A percentile compares a stretch with the other conserved stretches of the same genome.
Conservation (phyloP, 2,888 invertebrate species). For the Cheilosia impressa region DNA sequence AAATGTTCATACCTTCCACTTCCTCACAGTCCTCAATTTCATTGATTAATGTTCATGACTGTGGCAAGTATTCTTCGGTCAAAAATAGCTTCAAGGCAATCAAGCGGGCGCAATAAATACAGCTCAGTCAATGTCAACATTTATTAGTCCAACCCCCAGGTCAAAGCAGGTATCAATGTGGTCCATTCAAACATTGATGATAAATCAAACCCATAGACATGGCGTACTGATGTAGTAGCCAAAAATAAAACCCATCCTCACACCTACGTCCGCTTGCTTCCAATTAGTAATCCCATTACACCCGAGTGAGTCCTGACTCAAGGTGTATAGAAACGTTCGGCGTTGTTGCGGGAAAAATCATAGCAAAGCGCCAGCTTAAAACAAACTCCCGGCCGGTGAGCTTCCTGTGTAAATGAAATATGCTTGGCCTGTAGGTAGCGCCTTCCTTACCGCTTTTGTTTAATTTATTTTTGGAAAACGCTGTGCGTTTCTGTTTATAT, state of each 20-base stretch:
- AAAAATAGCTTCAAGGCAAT: too few species aligned
- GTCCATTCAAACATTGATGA: too few species aligned
- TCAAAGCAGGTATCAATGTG: slow-evolving; percentile 2
- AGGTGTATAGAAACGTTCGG: slow-evolving; percentile 6
- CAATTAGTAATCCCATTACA: slow-evolving; percentile 45
- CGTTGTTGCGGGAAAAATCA: background rate
- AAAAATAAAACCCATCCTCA: background rate
- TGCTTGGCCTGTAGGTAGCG: background rate
- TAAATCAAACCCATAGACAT: too few species aligned
- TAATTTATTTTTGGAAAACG: slow-evolving; percentile 38
- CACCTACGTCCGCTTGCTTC: background rate
- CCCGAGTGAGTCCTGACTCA: slow-evolving; percentile 4
- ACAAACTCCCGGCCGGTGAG: background rate
- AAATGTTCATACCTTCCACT: too few species aligned
- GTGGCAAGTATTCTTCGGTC: too few species aligned
- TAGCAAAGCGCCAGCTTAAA: background rate
- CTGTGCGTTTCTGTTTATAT: background rate
- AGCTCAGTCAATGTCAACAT: slow-evolving; percentile 33
- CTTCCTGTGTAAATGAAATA: slow-evolving; percentile 4
- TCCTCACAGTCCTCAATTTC: too few species aligned
- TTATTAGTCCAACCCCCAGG: slow-evolving; percentile 20
- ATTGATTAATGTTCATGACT: too few species aligned
- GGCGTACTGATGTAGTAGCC: too few species aligned
- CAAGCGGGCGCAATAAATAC: too few species aligned
- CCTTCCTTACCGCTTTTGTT: slow-evolving; percentile 14